These are phyloP conservation scores for Typhlomys cinereus DNA, from an alignment of 2,113 vertebrate genomes.

Conservation along the genomic window DNA sequence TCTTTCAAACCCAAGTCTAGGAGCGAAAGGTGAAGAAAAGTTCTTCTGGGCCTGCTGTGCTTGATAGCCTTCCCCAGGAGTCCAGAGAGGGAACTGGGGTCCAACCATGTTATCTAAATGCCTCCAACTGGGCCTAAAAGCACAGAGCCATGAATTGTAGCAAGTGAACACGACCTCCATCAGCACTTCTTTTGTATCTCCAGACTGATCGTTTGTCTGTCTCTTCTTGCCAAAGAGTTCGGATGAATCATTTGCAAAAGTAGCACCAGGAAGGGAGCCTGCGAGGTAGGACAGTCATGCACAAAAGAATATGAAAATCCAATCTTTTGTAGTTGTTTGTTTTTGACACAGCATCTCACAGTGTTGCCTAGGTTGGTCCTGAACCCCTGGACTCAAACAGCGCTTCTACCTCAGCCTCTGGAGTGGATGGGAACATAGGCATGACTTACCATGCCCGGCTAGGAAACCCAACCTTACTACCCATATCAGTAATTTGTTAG, in stretches of 20 bases:
- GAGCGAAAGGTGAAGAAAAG: constrained; percentile 78
- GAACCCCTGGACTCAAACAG: neutral
- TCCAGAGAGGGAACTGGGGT: constrained; percentile 46
- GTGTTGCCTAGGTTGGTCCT: neutral
- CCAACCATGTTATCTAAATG: constrained; percentile 52
- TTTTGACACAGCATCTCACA: neutral
- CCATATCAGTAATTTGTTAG: neutral
- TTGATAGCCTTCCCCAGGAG: constrained; percentile 63
- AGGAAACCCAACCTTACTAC: neutral
- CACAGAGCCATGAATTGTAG: constrained; percentile 47
- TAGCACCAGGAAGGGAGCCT: constrained; percentile 16
- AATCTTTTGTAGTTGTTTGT: neutral
- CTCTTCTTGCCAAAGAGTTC: constrained; percentile 53
- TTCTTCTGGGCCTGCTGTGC: constrained; percentile 69
- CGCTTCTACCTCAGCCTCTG: neutral
- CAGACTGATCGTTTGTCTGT: constrained; percentile 61
- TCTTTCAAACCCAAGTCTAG: constrained; percentile 74
- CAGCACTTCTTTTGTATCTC: constrained; percentile 60
- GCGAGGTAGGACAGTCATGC: constrained; percentile 27
- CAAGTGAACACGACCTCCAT: constrained; percentile 49
- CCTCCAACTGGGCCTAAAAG: constrained; percentile 53
- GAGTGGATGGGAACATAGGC: neutral
- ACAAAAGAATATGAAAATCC: constrained; percentile 10
- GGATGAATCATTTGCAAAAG: constrained; percentile 39
- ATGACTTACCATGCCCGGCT: neutral